Percentiles rank a stretch among this genome's conserved stretches.
Conservation (phyloP, 2,888 invertebrate genomes). For the Rhorus exstirpatorius region DNA sequence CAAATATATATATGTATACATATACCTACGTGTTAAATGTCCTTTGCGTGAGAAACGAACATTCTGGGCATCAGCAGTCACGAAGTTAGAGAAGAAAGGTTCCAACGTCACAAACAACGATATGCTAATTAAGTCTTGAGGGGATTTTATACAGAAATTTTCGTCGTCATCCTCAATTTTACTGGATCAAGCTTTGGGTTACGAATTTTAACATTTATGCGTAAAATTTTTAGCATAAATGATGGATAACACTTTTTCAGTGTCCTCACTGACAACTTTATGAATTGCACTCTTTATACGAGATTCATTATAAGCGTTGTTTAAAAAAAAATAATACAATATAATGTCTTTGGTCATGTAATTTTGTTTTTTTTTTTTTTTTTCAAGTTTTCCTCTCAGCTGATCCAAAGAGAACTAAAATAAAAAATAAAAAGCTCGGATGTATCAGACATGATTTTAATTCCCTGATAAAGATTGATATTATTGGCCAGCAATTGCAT, state of each 20-base stretch:
- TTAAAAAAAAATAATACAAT: no score
- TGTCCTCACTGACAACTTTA: no score
- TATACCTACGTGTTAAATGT: slow-evolving; percentile 6
- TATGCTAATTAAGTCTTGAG: not conserved
- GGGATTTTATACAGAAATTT: slow-evolving; percentile 6
- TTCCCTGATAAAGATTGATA: not conserved
- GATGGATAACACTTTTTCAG: no score
- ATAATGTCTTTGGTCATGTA: no score
- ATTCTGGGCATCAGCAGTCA: slow-evolving; percentile 30
- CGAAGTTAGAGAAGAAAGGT: slow-evolving; percentile 2
- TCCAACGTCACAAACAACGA: slow-evolving; percentile 11
- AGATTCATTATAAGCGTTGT: no score
- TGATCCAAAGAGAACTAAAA: no score
- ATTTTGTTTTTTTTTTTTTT: no score
- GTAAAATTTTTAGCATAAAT: no score
- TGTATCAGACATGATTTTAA: not conserved
- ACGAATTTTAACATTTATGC: not conserved
- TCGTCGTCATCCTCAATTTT: not conserved
- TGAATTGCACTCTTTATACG: no score
- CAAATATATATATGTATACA: not conserved
- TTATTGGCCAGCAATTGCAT: not conserved
- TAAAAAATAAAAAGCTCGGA: not conserved
- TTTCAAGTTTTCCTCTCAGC: no score
- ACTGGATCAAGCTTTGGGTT: not conserved
- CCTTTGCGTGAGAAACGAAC: slow-evolving; percentile 57